Percentiles rank a stretch among this genome's conserved stretches.
Conservation (phyloP, 2,888 invertebrate species). For the Molanna angustata region DNA sequence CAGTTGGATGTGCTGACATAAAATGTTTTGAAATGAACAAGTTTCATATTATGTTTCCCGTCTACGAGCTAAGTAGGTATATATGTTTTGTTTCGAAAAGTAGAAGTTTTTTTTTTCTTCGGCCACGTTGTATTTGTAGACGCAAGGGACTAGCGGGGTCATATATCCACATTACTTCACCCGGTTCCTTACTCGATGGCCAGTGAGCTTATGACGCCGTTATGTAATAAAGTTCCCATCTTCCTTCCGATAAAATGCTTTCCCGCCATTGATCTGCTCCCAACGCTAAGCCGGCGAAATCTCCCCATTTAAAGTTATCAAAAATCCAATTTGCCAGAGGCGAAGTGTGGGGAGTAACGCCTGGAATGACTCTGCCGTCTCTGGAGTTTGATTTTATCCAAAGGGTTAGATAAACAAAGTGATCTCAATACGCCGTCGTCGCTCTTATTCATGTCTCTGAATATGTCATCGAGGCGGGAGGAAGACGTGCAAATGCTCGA, state of each 20-base stretch:
- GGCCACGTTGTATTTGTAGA: background rate
- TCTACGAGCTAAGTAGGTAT: too few relatives aligned
- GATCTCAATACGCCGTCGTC: background rate
- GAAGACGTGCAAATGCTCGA: background rate
- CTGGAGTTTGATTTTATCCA: conserved; percentile 29
- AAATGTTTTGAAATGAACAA: background rate
- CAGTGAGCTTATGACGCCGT: background rate
- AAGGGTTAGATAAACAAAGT: background rate
- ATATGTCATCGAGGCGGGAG: background rate
- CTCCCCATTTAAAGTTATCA: conserved; percentile 32
- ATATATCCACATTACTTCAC: background rate
- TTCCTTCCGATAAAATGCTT: conserved; percentile 19
- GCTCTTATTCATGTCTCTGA: background rate
- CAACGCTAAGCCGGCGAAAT: conserved; percentile 24
- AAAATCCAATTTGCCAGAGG: conserved; percentile 28
- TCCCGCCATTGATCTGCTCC: conserved; percentile 24
- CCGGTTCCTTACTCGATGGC: background rate
- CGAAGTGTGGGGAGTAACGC: conserved; percentile 14
- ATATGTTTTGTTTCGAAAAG: too few relatives aligned
- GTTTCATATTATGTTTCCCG: background rate
- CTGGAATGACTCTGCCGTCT: conserved; percentile 24
- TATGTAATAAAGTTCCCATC: conserved; percentile 23
- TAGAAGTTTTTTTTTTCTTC: too few relatives aligned
- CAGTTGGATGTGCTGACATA: too few relatives aligned
- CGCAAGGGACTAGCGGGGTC: background rate